Evolutionary conservation across 2,113 vertebrate genomes (phyloP), one percentile per base, ranked within the genome.

Genomic region (Cygnus buccinator): DNA sequence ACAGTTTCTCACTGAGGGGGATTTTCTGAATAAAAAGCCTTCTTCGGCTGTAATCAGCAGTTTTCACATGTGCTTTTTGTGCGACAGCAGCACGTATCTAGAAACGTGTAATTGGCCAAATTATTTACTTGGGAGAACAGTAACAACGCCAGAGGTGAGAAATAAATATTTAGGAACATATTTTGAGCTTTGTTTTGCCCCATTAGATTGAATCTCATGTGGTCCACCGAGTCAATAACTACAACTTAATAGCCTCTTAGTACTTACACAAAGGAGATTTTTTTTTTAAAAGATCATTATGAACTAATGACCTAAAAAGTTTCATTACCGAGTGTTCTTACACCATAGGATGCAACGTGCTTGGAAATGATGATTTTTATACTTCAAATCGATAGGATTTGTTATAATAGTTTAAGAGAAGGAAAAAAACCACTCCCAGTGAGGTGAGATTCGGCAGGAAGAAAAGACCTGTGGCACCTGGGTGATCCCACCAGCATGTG

Each of bases 161-260:
- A 68, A 29, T 43, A 81, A 76, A 31, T 6, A 14, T 67, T 37
- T 25, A 58, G 58, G 44, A 72, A 59, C 11, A 23, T 10, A n/a
- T 54, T 72, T 15, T 6, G 25, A 52, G 65, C 55, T 93, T 31
- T 44, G 10, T 54, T 94, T 79, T 85, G 35, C n/a, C 62, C 71
- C 31, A 4, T 5, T 84, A 68, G 43, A 68, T 26, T 35, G 31
- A 58, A 39, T 35, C n/a, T 74, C 26, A 14, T 0, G 0, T 22
- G 37, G 41, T 33, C 48, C 55, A 26, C 3, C 33, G 10, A 52
- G 50, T 46, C 84, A 73, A 2, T 22, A 74, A 3, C 1, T 39
- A 44, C 39, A 48, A 48, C 46, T 48, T 68, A 31, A 81, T 43
- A 62, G 31, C 22, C 7, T 65, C 7, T 35, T 14, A 61, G 50